Conservation (phyloP, 1,140 invertebrate species). For the Hormaphis cornu region DNA sequence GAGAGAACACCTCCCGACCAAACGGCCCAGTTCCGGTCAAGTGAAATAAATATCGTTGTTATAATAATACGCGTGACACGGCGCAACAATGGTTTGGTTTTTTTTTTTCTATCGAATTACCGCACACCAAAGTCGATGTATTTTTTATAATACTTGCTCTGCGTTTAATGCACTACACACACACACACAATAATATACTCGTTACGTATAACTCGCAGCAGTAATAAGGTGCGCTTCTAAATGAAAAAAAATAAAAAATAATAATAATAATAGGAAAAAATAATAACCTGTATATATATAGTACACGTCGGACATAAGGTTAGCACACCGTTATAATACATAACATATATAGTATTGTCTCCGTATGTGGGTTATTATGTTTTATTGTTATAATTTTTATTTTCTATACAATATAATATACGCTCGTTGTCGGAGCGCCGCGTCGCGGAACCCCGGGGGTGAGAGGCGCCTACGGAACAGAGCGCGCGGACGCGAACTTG, state of each 20-base stretch:
- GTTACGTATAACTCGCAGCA: neutral
- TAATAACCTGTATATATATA: neutral
- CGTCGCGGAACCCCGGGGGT: too few relatives aligned
- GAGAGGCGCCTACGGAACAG: too few relatives aligned
- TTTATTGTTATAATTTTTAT: neutral
- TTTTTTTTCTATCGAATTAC: conserved; percentile 24
- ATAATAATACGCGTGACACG: conserved; percentile 29
- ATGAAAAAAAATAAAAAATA: too few relatives aligned
- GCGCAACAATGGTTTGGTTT: conserved; percentile 15
- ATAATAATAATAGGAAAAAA: too few relatives aligned
- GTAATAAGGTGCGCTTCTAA: neutral
- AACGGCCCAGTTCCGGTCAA: conserved; percentile 31
- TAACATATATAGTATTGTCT: conserved; percentile 3
- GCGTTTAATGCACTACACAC: neutral
- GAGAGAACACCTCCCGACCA: neutral
- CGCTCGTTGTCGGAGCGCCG: neutral
- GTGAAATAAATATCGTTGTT: conserved; percentile 32
- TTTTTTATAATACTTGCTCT: too few relatives aligned
- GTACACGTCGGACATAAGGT: conserved; percentile 19
- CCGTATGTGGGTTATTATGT: neutral
- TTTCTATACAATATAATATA: too few relatives aligned
- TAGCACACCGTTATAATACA: neutral
- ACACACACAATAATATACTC: too few relatives aligned
- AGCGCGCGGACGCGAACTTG: too few relatives aligned
- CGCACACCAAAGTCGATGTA: too few relatives aligned